Conservation (phyloP, 2,113 vertebrate genomes). For the Brachypodius melanocephalos region DNA sequence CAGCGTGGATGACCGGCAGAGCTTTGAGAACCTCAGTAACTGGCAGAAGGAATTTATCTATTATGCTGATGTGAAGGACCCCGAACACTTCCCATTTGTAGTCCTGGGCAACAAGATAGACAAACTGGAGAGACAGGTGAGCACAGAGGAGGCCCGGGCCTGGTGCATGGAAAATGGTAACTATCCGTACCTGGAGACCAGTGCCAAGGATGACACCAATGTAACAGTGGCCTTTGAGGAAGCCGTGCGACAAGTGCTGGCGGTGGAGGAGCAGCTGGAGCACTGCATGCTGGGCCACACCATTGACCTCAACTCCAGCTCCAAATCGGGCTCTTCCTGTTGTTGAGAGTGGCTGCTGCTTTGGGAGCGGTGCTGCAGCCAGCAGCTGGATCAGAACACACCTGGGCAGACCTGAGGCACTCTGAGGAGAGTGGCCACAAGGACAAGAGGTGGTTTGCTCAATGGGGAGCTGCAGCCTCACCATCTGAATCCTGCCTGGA, state of each 20-base stretch:
- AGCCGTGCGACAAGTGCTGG: conserved; percentile 89
- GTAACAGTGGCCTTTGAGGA: conserved; percentile 93
- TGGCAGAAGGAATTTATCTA: conserved; percentile 97
- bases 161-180: conserved; percentile 93
- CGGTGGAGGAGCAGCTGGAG: conserved; percentile 89
- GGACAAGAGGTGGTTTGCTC: conserved; percentile 31
- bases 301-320: conserved; percentile 88
- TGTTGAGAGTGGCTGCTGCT: conserved; percentile 74
- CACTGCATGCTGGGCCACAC: conserved; percentile 88
- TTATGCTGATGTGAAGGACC: conserved; percentile 91
- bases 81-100: conserved; percentile 91
- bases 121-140: conserved; percentile 86
- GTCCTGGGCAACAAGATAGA: conserved; percentile 97
- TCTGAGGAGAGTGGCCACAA: neutral
- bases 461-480: conserved; percentile 23
- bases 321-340: conserved; percentile 82
- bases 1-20: conserved; percentile 91
- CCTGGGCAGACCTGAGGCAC: neutral
- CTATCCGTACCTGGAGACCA: conserved; percentile 96
- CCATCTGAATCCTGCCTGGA: conserved; percentile 18
- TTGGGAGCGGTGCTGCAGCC: neutral
- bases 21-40: conserved; percentile 92
- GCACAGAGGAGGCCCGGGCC: conserved; percentile 84
- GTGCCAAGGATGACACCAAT: conserved; percentile 96
- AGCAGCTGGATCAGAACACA: neutral